phyloP scores from a whole-genome alignment of 64 coral and sea anemone species.

The Montipora foliosa region DNA sequence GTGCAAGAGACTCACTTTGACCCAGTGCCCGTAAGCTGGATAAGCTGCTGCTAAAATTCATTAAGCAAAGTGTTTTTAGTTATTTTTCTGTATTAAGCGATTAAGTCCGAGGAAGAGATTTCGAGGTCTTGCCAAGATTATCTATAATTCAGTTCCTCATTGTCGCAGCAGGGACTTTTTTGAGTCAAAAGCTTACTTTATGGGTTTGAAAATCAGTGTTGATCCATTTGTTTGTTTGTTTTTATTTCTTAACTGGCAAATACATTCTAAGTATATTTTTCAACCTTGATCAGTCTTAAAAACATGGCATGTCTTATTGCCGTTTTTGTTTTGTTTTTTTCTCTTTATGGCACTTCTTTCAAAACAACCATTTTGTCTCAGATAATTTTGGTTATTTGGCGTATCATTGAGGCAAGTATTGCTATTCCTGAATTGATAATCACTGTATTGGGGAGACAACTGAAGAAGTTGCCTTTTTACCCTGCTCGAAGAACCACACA shows the following conservation, averaged over 20 bases:
- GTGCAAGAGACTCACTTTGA: not conserved
- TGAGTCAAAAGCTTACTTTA: not conserved
- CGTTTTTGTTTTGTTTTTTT: too few relatives aligned
- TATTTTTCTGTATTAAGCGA: not conserved
- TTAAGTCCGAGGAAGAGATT: conserved; percentile 3
- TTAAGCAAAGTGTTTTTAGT: not conserved
- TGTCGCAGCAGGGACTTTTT: conserved; percentile 12
- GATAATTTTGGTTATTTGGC: too few relatives aligned
- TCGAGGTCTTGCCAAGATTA: conserved; percentile 32
- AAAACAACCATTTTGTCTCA: not conserved
- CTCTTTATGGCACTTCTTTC: not conserved
- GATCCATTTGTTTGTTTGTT: not conserved
- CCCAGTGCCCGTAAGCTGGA: not conserved
- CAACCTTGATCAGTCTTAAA: not conserved
- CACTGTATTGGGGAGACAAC: too few relatives aligned
- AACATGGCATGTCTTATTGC: too few relatives aligned
- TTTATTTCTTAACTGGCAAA: not conserved
- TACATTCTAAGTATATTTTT: not conserved
- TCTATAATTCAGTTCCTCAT: not conserved
- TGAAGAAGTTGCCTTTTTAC: too few relatives aligned
- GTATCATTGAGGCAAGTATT: too few relatives aligned
- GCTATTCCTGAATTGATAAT: too few relatives aligned
- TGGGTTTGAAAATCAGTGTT: not conserved
- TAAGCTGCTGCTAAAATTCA: not conserved
- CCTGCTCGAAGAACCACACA: too few relatives aligned